A percentile compares a stretch with the other conserved stretches of the same genome.
Conservation (phyloP, 2,888 invertebrate genomes). For the Pogonocherus hispidulus region DNA sequence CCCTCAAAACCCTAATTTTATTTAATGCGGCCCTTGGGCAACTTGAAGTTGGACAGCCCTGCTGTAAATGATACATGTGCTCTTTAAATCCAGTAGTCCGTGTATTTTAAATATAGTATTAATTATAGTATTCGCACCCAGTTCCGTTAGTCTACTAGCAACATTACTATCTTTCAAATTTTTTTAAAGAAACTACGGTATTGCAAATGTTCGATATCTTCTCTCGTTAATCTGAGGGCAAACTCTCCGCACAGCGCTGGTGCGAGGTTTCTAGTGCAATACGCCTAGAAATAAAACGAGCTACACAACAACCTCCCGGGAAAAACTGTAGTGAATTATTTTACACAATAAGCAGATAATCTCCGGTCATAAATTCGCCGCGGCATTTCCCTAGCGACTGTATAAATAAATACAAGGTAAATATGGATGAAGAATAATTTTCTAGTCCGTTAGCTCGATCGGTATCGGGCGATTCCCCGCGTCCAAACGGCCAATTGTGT, state of each 20-base stretch:
- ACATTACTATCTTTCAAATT: too few species aligned
- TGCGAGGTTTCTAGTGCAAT: background rate
- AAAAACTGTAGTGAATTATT: conserved; percentile 40
- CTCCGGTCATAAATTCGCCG: conserved; percentile 43
- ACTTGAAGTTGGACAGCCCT: too few species aligned
- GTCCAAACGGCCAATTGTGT: conserved; percentile 57
- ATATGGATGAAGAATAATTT: conserved; percentile 57
- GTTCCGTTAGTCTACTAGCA: too few species aligned
- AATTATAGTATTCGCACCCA: too few species aligned
- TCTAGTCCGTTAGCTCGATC: conserved; percentile 54
- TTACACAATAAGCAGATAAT: conserved; percentile 46
- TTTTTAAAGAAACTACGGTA: too few species aligned
- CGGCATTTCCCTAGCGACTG: conserved; percentile 40
- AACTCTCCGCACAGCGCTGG: background rate
- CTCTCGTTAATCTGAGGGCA: background rate
- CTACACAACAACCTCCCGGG: conserved; percentile 17
- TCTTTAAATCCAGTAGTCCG: too few species aligned
- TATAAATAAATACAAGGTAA: conserved; percentile 47
- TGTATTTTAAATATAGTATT: too few species aligned
- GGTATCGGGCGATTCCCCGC: conserved; percentile 50
- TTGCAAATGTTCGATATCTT: background rate
- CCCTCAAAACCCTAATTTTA: too few species aligned
- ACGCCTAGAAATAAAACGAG: conserved; percentile 6
- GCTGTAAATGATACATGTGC: too few species aligned
- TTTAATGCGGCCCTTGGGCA: too few species aligned